phyloP scores from a whole-genome alignment of 35 echinoderm and acorn worm genomes.

The Lytechinus pictus region DNA sequence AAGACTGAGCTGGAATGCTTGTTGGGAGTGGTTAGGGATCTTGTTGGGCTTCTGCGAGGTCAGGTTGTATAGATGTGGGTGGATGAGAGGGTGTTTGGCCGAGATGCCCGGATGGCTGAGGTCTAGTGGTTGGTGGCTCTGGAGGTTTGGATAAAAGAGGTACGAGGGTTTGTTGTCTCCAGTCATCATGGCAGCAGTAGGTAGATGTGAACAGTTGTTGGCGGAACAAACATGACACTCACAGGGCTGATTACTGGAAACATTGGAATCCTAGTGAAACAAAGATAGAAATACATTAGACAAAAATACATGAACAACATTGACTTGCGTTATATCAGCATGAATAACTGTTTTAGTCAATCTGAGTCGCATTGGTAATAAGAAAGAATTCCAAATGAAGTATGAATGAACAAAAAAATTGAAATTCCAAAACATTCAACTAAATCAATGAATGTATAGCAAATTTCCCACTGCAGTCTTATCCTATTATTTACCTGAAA shows the following conservation, averaged over 20 bases:
- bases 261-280: slow-evolving; percentile 50
- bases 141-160: slow-evolving; percentile 90
- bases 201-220: slow-evolving; percentile 64
- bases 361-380: neutral
- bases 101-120: slow-evolving; percentile 91
- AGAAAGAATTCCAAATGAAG: neutral
- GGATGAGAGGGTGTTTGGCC: slow-evolving; percentile 94
- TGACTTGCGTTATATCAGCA: neutral
- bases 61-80: slow-evolving; percentile 96
- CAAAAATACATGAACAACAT: neutral
- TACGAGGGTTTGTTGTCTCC: slow-evolving; percentile 73
- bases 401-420: neutral
- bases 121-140: slow-evolving; percentile 93
- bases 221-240: slow-evolving; percentile 88
- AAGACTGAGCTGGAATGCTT: slow-evolving; percentile 70
- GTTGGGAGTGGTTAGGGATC: slow-evolving; percentile 59
- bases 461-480: no score
- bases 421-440: neutral
- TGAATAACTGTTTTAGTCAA: neutral
- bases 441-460: no score
- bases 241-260: slow-evolving; percentile 76
- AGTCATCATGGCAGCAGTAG: slow-evolving; percentile 55
- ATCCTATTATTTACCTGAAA: no score
- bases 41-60: slow-evolving; percentile 86
- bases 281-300: slow-evolving; percentile 23